Base-by-base conservation (phyloP, 2,797 vertebrate genomes). In the Clarias platycephalus region DNA sequence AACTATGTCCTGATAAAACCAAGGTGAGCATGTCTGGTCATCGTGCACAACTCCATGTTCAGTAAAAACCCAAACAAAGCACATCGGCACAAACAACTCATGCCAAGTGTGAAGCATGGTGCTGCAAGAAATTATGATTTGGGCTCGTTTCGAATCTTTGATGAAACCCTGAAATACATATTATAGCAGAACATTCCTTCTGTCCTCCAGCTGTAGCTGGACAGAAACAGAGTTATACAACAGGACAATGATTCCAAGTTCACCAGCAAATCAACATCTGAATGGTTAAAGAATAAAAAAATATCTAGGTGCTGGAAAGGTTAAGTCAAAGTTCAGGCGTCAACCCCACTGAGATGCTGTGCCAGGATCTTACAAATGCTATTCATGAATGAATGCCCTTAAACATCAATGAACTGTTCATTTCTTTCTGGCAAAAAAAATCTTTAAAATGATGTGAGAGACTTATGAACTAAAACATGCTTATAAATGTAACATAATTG, bases 301-400 rank as follows among this genome's bases (percentile, higher is more conserved):
- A 70, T 13, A n/a, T 16, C 12, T 15, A 71, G 22, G 22, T 70
- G 18, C 13, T 71, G 68, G n/a, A 74, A 53, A 5, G 22, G 44
- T 6, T n/a, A 74, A 74, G 44, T 72, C 24, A 53, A 72, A 72
- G n/a, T 74, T 44, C 40, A 74, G 71, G 26, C 71, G 22, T 15
- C 22, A 71, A 40, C 37, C 68, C 68, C 20, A 44, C 2, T 71
- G 37, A 40, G 68, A 71, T 71, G 22, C 68, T 71, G 67, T 70
- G 37, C 10, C 6, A 9, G 10, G 68, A 71, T 71, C 68, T 13
- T 44, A 40, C 10, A 37, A 70, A 10, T 24, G 34, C 10, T 40
- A 10, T 71, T 22, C 20, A 68, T 24, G 18, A 70, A 70, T 20
- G 1, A 70, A 70, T 70, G 18, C 37, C 37, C 10, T n/a, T 12